Conservation (phyloP, 2,888 invertebrate species). For the Oasisia sp. region DNA sequence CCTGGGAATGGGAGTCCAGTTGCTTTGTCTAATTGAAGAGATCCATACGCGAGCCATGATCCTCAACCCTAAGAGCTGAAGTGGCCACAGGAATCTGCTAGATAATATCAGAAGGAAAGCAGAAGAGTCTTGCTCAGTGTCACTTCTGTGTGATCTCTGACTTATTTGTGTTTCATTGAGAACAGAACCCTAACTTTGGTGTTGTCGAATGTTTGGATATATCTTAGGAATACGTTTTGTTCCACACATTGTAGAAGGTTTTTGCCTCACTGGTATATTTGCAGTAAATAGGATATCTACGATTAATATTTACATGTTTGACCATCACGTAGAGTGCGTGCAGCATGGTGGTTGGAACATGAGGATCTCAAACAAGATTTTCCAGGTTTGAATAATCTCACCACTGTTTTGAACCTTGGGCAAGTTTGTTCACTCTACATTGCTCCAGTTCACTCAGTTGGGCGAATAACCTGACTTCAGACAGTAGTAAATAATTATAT, state of each 20-base stretch:
- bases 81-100: background rate
- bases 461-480: no score
- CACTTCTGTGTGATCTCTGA: background rate
- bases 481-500: no score
- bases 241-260: background rate
- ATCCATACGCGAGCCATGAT: background rate
- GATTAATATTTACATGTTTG: no score
- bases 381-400: no score
- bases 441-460: no score
- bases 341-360: no score
- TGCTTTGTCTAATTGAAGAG: background rate
- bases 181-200: background rate
- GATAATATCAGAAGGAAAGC: background rate
- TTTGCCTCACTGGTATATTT: no score
- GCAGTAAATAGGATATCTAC: no score
- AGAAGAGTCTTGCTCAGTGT: background rate
- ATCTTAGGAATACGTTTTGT: background rate
- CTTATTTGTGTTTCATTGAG: background rate
- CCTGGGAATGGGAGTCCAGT: background rate
- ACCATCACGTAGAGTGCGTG: no score
- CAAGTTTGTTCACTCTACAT: no score
- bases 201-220: background rate
- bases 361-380: no score
- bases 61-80: background rate
- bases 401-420: no score